Percentiles rank a stretch among this genome's conserved stretches.
Conservation (phyloP, 2,113 vertebrate genomes). For the Oncorhynchus mykiss region DNA sequence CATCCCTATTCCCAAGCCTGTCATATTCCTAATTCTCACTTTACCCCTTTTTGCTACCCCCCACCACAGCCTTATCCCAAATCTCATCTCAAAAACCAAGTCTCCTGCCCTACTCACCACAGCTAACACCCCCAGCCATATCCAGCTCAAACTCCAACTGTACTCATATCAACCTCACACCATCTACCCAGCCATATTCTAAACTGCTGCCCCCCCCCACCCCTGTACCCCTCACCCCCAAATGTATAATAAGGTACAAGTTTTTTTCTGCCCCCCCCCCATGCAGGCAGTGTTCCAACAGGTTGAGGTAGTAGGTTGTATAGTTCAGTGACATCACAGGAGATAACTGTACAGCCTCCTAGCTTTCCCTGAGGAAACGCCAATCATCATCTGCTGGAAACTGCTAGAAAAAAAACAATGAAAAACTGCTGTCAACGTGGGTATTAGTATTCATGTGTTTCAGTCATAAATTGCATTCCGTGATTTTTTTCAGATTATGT, state of each 20-base stretch:
- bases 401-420: background rate
- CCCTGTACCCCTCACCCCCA: too few species aligned
- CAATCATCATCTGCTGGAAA: constrained; percentile 3
- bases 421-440: background rate
- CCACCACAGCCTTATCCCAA: background rate
- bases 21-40: background rate
- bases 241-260: too few species aligned
- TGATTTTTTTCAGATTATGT: background rate
- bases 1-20: background rate
- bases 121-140: background rate
- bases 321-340: constrained; percentile 98
- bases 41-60: constrained; percentile 6
- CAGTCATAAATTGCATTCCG: background rate
- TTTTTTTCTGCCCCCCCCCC: background rate
- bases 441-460: background rate
- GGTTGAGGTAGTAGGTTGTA: constrained; percentile 99
- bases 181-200: too few species aligned
- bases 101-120: background rate
- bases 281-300: constrained; percentile 63
- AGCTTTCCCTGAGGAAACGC: constrained; percentile 90
- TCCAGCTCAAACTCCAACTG: background rate
- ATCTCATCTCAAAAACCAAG: background rate
- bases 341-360: constrained; percentile 99
- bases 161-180: background rate
- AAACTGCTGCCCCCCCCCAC: too few species aligned